Evolutionary conservation across 2,113 vertebrate genomes (phyloP).

Genomic region (Phyllostomus hastatus): DNA sequence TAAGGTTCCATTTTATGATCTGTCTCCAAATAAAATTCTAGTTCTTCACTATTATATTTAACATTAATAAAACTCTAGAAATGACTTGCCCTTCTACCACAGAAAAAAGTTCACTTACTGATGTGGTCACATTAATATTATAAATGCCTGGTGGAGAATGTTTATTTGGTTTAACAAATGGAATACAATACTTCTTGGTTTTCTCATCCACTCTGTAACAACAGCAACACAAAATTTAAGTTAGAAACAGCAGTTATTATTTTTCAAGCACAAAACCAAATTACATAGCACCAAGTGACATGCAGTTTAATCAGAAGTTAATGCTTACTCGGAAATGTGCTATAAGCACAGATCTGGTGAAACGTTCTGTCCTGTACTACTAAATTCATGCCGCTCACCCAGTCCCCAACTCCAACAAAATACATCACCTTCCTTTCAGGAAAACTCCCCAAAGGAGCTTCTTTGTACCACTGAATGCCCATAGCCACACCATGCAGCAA

Average conservation of each 20-base stretch:
- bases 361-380: background rate
- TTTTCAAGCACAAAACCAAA: conserved; percentile 31
- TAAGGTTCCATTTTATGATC: background rate
- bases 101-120: conserved; percentile 77
- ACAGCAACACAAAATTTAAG: background rate
- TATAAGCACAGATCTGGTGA: background rate
- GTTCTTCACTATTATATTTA: background rate
- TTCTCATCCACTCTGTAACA: conserved; percentile 84
- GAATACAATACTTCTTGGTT: conserved; percentile 78
- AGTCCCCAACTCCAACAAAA: background rate
- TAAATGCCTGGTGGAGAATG: conserved; percentile 72
- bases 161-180: conserved; percentile 77
- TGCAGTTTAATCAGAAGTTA: background rate
- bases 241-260: conserved; percentile 34
- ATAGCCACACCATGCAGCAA: background rate
- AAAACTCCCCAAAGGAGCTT: background rate
- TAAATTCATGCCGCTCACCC: background rate
- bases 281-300: background rate
- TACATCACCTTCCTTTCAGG: background rate
- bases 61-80: background rate
- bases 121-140: conserved; percentile 67
- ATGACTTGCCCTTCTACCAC: background rate
- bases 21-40: conserved; percentile 12
- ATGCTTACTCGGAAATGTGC: background rate
- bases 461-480: background rate